Percentiles rank a stretch among this genome's conserved stretches.
Evolutionary conservation across 2,797 vertebrate species (phyloP).

Genomic region (Falco novaeseelandiae): DNA sequence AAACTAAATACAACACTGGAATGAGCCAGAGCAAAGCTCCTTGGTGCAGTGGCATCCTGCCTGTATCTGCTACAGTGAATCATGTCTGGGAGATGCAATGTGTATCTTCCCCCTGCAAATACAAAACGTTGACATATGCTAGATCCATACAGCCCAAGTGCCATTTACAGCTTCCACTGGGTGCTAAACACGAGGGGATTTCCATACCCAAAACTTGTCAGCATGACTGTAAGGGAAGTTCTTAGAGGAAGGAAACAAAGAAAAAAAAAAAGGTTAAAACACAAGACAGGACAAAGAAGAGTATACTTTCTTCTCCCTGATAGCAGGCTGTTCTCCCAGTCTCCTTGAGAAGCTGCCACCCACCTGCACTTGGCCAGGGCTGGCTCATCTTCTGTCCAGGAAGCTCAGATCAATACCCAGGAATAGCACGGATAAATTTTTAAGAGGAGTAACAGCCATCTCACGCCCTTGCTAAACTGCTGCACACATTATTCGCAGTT

Average conservation of each 20-base stretch:
- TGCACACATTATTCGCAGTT: not conserved
- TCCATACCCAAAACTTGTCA: not conserved
- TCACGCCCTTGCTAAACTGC: not conserved
- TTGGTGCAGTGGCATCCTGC: accelerated
- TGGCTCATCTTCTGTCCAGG: not conserved
- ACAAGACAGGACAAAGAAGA: not conserved
- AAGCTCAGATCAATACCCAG: not conserved
- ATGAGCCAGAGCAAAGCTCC: not conserved
- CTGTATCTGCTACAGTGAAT: not conserved
- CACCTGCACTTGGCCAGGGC: not conserved
- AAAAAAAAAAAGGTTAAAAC: not conserved
- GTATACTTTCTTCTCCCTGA: not conserved
- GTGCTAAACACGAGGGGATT: not conserved
- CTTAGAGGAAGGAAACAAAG: not conserved
- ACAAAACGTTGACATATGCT: not conserved
- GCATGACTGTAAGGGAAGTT: not conserved
- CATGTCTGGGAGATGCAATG: not conserved
- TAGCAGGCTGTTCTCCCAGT: not conserved
- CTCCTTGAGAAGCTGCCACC: not conserved
- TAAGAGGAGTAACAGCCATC: not conserved
- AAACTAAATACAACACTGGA: not conserved
- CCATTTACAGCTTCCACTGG: not conserved
- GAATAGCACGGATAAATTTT: slow-evolving; percentile 22
- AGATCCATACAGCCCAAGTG: not conserved
- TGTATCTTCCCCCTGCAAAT: not conserved